These are phyloP conservation scores for Chaetodon auriga DNA, from an alignment of 2,113 vertebrate species.

Conservation along the genomic window DNA sequence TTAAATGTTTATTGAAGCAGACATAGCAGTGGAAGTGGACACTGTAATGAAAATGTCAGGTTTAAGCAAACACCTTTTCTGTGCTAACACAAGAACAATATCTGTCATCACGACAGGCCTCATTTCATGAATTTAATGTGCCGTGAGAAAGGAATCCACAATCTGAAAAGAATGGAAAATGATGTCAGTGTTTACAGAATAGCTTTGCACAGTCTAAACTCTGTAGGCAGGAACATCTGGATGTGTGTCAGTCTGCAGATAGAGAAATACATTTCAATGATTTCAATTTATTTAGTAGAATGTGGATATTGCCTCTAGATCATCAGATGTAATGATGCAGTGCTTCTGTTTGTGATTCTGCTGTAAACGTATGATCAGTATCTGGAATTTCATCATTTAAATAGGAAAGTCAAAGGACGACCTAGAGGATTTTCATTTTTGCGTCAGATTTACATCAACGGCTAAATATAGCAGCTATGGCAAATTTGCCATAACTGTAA, in stretches of 20 bases:
- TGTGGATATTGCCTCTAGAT: background rate
- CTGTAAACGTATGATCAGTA: background rate
- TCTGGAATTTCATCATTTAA: background rate
- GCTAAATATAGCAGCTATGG: no score
- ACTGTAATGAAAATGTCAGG: slow-evolving; percentile 9
- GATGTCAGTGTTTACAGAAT: background rate
- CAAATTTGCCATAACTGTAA: background rate
- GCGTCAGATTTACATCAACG: no score
- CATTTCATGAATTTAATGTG: slow-evolving; percentile 21
- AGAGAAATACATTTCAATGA: background rate
- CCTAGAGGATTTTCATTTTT: no score
- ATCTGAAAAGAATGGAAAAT: background rate
- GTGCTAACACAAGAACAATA: slow-evolving; percentile 12
- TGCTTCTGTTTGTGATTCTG: background rate
- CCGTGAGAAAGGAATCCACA: background rate
- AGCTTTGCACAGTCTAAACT: background rate
- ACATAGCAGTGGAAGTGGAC: slow-evolving; percentile 7
- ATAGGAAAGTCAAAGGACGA: no score
- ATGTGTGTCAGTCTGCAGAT: slow-evolving; percentile 21
- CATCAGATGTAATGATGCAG: background rate
- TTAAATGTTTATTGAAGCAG: slow-evolving; percentile 37
- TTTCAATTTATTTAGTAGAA: background rate
- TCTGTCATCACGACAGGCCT: background rate
- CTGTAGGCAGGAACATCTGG: slow-evolving; percentile 21
- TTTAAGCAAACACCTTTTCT: slow-evolving; percentile 22